Conservation (phyloP, 2,113 vertebrate genomes). For the Anarhynchus alexandrinus region DNA sequence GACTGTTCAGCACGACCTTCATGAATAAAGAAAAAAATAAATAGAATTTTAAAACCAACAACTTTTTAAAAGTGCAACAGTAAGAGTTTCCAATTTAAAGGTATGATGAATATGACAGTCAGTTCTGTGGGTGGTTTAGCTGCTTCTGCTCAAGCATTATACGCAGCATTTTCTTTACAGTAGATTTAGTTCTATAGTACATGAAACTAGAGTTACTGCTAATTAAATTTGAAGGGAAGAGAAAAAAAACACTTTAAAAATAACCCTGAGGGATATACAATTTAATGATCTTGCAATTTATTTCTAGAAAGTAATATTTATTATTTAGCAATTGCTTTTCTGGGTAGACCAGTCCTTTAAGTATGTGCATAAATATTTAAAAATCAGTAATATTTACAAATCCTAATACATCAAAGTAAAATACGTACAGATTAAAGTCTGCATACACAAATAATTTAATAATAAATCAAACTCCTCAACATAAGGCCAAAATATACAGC, state of each 20-base stretch:
- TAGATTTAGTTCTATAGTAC: conserved; percentile 60
- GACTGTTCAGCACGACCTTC: conserved; percentile 59
- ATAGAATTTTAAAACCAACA: conserved; percentile 65
- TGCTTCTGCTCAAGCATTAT: conserved; percentile 50
- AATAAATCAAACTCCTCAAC: conserved; percentile 69
- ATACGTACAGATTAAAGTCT: conserved; percentile 73
- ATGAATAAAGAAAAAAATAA: conserved; percentile 67
- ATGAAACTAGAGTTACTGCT: conserved; percentile 53
- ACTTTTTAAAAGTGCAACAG: conserved; percentile 63
- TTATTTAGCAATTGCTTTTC: conserved; percentile 74
- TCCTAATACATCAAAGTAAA: conserved; percentile 75
- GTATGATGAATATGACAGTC: conserved; percentile 22
- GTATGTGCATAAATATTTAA: conserved; percentile 79
- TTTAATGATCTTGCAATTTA: conserved; percentile 72
- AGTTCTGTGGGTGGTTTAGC: conserved; percentile 37
- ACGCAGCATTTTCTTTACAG: conserved; percentile 65
- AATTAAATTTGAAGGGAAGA: conserved; percentile 46
- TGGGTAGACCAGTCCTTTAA: conserved; percentile 73
- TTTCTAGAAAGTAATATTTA: conserved; percentile 74
- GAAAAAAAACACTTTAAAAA: conserved; percentile 47
- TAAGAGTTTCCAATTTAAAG: conserved; percentile 40
- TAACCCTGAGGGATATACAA: conserved; percentile 81
- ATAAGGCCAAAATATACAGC: conserved; percentile 62
- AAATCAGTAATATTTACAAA: conserved; percentile 78
- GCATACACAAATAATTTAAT: conserved; percentile 80